These are phyloP conservation scores for Thalassophryne amazonica DNA, from an alignment of 2,797 vertebrate genomes.

Conservation along the genomic window DNA sequence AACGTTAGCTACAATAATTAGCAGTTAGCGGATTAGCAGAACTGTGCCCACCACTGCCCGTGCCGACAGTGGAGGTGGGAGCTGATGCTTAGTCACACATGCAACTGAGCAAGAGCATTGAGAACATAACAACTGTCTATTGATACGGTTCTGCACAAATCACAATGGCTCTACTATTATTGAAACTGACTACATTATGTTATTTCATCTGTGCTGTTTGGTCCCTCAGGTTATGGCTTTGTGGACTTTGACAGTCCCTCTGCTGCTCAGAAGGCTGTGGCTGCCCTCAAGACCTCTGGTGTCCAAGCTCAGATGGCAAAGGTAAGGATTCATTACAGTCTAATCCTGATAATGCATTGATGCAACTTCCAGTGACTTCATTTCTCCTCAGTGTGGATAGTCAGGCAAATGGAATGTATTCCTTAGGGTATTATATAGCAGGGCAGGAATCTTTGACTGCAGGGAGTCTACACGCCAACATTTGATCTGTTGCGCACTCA, in stretches of 20 bases:
- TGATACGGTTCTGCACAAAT: neutral
- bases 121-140: too few species aligned
- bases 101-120: too few species aligned
- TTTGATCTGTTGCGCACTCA: neutral
- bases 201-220: slow-evolving; percentile 16
- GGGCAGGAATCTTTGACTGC: slow-evolving; percentile 17
- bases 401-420: slow-evolving; percentile 36
- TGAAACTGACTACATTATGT: neutral
- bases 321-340: slow-evolving; percentile 79
- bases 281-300: slow-evolving; percentile 91
- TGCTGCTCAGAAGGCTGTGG: slow-evolving; percentile 96
- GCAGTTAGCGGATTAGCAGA: too few species aligned
- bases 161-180: neutral
- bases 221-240: slow-evolving; percentile 93
- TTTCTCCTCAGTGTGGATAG: slow-evolving; percentile 22
- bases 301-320: slow-evolving; percentile 99
- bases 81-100: too few species aligned
- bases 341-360: slow-evolving; percentile 38
- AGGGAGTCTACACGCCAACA: neutral
- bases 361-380: slow-evolving; percentile 12
- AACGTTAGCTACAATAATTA: too few species aligned
- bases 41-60: too few species aligned
- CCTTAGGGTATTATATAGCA: slow-evolving; percentile 26
- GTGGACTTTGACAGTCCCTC: slow-evolving; percentile 97
- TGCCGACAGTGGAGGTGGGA: too few species aligned